phyloP scores from a whole-genome alignment of 1,140 invertebrate species.

The Cherax destructor region DNA sequence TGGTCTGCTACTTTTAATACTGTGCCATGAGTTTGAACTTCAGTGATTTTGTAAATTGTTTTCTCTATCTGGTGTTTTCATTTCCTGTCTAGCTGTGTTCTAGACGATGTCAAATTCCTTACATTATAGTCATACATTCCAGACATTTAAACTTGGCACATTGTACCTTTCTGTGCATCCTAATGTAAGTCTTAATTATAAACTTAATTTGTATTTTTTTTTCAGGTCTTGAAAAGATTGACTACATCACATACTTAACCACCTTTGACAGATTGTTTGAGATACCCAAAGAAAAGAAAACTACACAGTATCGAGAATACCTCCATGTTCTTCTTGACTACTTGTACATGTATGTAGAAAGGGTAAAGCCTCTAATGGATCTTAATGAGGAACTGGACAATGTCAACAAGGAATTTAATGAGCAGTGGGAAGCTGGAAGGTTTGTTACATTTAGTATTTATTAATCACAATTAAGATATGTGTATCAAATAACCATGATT shows the following conservation, averaged over 20 bases:
- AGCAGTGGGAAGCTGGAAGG: constrained; percentile 90
- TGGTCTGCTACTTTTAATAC: too few relatives aligned
- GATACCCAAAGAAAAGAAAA: constrained; percentile 95
- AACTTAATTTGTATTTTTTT: not conserved
- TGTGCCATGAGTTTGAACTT: too few relatives aligned
- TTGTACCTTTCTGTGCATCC: too few relatives aligned
- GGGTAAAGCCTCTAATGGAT: constrained; percentile 95
- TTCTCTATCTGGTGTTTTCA: too few relatives aligned
- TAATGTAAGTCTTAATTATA: too few relatives aligned
- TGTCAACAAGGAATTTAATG: constrained; percentile 88
- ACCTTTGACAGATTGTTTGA: constrained; percentile 98
- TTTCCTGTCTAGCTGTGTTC: too few relatives aligned
- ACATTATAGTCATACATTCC: too few relatives aligned
- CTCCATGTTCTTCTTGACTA: constrained; percentile 91
- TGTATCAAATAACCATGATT: too few relatives aligned
- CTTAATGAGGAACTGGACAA: constrained; percentile 86
- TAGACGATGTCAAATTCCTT: too few relatives aligned
- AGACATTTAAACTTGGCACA: too few relatives aligned
- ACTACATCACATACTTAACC: constrained; percentile 96
- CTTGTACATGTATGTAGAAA: constrained; percentile 87
- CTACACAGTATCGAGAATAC: constrained; percentile 94
- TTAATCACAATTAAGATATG: not conserved
- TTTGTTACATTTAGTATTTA: constrained; percentile 74
- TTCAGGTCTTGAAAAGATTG: constrained; percentile 85
- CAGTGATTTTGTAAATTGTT: too few relatives aligned